Evolutionary conservation across 2,888 invertebrate genomes (phyloP), one percentile per base, ranked within the genome.

Genomic region (Laothoe populi): DNA sequence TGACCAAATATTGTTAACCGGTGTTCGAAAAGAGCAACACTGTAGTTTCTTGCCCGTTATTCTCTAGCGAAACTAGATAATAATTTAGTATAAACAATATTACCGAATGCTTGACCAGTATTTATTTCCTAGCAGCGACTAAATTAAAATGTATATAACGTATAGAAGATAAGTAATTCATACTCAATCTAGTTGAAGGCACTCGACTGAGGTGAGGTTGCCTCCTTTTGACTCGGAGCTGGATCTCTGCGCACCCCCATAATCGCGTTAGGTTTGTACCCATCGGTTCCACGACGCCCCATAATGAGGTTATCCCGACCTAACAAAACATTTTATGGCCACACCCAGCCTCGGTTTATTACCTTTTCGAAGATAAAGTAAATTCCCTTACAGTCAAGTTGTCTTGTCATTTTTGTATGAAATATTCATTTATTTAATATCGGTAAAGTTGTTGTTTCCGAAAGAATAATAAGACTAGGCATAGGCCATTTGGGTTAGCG

Each of bases 301-400:
- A 65, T 79, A 79, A 82, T 75, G 73, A 71, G 78, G 74, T 84
- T 82, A 83, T 79, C 77, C 72, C 63, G 71, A 73, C 81, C 81
- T 81, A 84, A 80, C 79, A 80, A 77, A 82, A 85, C 81, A 85
- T 82, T 84, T 76, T 72, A 76, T 69, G 75, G 71, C 72, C 66
- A 68, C 66, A 68, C 70, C 69, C 68, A 70, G 72, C 77, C 68
- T 70, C 73, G 70, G 65, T 73, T 72, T 72, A 75, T 73, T 69
- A 74, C 71, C 73, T 75, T 76, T 77, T 74, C 71, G 70, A 66
- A 75, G 72, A 77, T 75, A 75, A 73, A 78, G 77, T 61, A 53
- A 61, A 42, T 61, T 40, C 21, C 26, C 16, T 42, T 60, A 60
- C 49, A 53, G 19, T 61, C 53, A 61, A 40, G 49, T 35, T 53